Evolutionary conservation across 2,113 vertebrate genomes (phyloP).

Genomic region (Athene cunicularia): DNA sequence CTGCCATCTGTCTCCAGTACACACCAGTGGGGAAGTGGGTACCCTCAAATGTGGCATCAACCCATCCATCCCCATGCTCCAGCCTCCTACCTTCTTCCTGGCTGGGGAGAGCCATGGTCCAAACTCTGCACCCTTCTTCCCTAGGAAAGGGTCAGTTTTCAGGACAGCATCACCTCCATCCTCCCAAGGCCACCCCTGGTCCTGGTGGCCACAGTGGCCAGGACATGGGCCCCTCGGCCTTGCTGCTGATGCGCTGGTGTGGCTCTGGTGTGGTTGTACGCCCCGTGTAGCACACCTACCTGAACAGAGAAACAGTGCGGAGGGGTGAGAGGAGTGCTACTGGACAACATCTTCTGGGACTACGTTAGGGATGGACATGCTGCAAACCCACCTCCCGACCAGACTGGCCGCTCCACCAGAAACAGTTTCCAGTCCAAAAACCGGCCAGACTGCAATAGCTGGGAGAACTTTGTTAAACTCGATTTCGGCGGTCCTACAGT

Average conservation of each 20-base stretch:
- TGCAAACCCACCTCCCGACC: not conserved
- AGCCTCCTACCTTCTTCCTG: not conserved
- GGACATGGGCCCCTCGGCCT: not conserved
- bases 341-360: not conserved
- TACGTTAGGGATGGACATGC: not conserved
- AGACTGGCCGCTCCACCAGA: not conserved
- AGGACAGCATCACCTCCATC: not conserved
- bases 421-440: not conserved
- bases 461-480: not conserved
- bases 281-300: not conserved
- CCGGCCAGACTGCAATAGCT: not conserved
- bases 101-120: accelerated
- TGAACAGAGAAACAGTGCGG: accelerated
- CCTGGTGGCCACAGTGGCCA: not conserved
- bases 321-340: not conserved
- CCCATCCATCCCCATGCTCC: accelerated
- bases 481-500: not conserved
- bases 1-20: not conserved
- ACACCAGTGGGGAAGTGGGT: not conserved
- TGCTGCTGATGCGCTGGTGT: not conserved
- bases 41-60: not conserved
- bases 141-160: not conserved
- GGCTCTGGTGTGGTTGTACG: not conserved
- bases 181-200: not conserved
- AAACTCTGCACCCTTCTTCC: not conserved